Evolutionary conservation across 2,113 vertebrate genomes (phyloP).

Genomic region (Pholis gunnellus): DNA sequence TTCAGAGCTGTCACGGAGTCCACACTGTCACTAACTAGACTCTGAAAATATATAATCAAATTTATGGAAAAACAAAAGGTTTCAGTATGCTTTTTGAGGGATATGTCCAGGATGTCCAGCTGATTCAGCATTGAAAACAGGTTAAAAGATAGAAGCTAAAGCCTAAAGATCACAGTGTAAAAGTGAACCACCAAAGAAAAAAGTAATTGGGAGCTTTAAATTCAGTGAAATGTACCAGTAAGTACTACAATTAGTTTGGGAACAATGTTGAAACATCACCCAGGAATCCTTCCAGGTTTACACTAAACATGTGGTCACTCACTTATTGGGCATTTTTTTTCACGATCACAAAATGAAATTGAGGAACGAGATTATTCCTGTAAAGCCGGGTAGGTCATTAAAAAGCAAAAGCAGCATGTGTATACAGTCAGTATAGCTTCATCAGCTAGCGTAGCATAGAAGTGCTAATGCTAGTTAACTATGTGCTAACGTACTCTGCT

Average conservation of each 20-base stretch:
- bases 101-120: background rate
- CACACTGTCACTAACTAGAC: too few species aligned
- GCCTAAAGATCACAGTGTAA: background rate
- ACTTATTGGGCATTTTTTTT: background rate
- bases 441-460: background rate
- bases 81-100: background rate
- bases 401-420: background rate
- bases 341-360: background rate
- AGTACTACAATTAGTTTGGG: background rate
- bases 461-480: background rate
- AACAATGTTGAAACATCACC: background rate
- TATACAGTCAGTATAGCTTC: background rate
- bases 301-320: background rate
- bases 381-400: background rate
- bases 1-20: background rate
- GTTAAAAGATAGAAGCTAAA: too few species aligned
- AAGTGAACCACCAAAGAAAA: background rate
- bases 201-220: background rate
- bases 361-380: background rate
- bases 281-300: background rate
- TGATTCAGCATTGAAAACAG: background rate
- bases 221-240: background rate
- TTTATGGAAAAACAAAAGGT: background rate
- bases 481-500: background rate
- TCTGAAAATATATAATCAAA: too few species aligned